Evolutionary conservation across 1,140 invertebrate genomes (phyloP).

Genomic region (Eubasilissa regina): DNA sequence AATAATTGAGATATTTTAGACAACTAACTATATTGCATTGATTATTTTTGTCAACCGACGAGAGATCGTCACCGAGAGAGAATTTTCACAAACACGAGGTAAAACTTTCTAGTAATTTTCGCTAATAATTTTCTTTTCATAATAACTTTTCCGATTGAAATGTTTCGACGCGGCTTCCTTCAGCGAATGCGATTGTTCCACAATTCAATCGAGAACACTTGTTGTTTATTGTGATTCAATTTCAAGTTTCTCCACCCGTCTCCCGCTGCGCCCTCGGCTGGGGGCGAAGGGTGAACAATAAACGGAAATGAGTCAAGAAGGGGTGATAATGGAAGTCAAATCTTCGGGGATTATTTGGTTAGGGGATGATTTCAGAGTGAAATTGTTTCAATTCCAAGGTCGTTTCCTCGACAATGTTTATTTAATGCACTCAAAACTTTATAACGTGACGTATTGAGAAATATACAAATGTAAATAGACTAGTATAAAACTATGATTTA

Average conservation of each 20-base stretch:
- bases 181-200: conserved; percentile 42
- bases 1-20: too few species aligned
- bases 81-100: too few species aligned
- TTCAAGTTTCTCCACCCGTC: conserved; percentile 36
- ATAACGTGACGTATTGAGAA: neutral
- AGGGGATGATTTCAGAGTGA: conserved; percentile 20
- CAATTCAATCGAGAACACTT: conserved; percentile 52
- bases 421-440: neutral
- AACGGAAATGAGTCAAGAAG: conserved; percentile 56
- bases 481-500: too few species aligned
- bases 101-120: too few species aligned
- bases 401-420: neutral
- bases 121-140: too few species aligned
- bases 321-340: conserved; percentile 52
- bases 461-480: too few species aligned
- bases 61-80: too few species aligned
- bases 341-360: conserved; percentile 44
- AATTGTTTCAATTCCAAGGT: conserved; percentile 29
- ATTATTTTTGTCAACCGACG: too few species aligned
- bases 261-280: neutral
- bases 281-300: conserved; percentile 58
- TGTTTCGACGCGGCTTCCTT: conserved; percentile 12
- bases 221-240: conserved; percentile 59
- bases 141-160: conserved; percentile 1
- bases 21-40: too few species aligned